Conservation (phyloP, 2,888 invertebrate genomes). For the Ceratothoa steindachneri region DNA sequence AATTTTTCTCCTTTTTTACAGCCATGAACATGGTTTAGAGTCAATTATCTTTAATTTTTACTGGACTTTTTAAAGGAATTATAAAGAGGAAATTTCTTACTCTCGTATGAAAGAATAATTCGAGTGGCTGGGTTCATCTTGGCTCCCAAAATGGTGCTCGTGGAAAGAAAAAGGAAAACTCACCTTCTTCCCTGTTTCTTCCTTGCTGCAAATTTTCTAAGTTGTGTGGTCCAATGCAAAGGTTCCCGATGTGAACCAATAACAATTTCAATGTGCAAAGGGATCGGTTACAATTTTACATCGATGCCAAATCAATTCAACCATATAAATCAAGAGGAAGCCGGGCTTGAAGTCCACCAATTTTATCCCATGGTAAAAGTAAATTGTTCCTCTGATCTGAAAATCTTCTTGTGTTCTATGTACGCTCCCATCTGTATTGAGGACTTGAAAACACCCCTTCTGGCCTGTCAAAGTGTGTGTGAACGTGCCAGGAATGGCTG, state of each 20-base stretch:
- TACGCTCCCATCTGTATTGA: conserved; percentile 93
- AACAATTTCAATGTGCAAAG: conserved; percentile 83
- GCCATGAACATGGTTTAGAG: no score
- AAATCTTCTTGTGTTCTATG: conserved; percentile 90
- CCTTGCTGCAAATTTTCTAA: no score
- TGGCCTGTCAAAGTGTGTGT: conserved; percentile 85
- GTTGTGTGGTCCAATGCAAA: no score
- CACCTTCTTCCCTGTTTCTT: no score
- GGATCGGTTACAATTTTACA: conserved; percentile 89
- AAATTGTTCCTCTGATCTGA: conserved; percentile 86
- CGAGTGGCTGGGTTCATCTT: no score
- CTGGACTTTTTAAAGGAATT: no score
- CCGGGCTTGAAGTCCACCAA: conserved; percentile 85
- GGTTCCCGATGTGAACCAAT: conserved; percentile 73
- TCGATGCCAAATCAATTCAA: conserved; percentile 92
- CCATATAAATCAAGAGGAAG: conserved; percentile 89
- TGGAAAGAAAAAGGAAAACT: no score
- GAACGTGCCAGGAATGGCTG: conserved; percentile 80
- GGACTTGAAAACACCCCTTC: conserved; percentile 75
- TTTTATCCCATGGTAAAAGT: conserved; percentile 91
- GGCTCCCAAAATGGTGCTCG: no score
- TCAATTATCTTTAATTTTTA: no score
- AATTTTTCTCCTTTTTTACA: no score
- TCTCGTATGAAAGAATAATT: no score
- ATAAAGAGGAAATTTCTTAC: no score